Evolutionary conservation across 2,797 vertebrate genomes (phyloP).

Genomic region (Sebastes trivittatus): DNA sequence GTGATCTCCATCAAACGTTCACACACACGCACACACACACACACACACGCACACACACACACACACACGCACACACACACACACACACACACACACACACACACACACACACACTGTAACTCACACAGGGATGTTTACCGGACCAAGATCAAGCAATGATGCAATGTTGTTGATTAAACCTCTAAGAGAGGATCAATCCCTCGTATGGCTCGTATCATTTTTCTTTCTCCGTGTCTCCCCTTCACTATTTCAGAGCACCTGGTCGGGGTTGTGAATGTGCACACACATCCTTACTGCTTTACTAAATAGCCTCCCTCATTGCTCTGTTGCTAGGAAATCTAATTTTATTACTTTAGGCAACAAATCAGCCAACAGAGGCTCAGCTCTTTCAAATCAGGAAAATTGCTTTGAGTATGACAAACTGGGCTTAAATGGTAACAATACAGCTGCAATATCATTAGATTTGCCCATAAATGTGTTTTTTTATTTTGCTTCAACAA

Average conservation of each 20-base stretch:
- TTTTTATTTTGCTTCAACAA: constrained; percentile 43
- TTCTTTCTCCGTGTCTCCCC: constrained; percentile 27
- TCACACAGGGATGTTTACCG: constrained; percentile 1
- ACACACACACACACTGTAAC: no score
- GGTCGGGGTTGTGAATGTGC: constrained; percentile 49
- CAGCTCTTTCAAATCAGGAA: constrained; percentile 49
- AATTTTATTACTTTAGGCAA: constrained; percentile 71
- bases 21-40: no score
- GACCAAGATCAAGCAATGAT: constrained; percentile 28
- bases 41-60: no score
- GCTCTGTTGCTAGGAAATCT: constrained; percentile 67
- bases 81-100: no score
- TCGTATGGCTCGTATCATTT: constrained; percentile 7
- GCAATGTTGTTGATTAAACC: constrained; percentile 43
- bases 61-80: no score
- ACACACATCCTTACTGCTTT: constrained; percentile 62
- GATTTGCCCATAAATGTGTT: constrained; percentile 31
- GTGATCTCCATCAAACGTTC: neutral
- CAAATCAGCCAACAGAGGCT: constrained; percentile 64
- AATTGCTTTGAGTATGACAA: constrained; percentile 61
- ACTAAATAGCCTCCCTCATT: constrained; percentile 67
- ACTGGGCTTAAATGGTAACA: constrained; percentile 60
- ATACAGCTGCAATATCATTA: constrained; percentile 43
- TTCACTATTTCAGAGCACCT: constrained; percentile 19
- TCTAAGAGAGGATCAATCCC: constrained; percentile 33